phyloP scores from a whole-genome alignment of 2,888 invertebrate species.

The Cheilosia vernalis region DNA sequence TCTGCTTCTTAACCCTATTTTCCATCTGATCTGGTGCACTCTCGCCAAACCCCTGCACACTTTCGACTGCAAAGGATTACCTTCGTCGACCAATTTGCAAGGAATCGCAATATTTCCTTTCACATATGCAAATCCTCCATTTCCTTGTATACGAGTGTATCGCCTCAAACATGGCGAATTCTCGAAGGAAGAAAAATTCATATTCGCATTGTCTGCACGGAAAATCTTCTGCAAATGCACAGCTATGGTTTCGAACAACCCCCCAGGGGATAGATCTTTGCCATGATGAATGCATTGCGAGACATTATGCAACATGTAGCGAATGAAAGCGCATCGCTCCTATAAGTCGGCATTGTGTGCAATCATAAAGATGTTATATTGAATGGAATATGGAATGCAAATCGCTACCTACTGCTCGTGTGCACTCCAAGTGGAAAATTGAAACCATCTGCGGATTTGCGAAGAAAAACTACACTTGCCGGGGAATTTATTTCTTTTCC shows the following conservation, averaged over 20 bases:
- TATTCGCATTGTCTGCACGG: constrained; percentile 36
- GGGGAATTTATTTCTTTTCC: no score
- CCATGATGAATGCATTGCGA: constrained; percentile 43
- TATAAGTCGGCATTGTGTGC: constrained; percentile 20
- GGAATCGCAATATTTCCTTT: constrained; percentile 11
- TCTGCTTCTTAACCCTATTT: constrained; percentile 12
- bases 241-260: neutral
- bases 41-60: neutral
- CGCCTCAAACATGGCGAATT: constrained; percentile 29
- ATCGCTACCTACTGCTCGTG: constrained; percentile 22
- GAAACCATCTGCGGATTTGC: constrained; percentile 54
- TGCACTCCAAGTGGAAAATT: constrained; percentile 58
- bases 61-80: constrained; percentile 19
- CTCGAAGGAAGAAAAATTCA: neutral
- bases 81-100: constrained; percentile 31
- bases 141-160: constrained; percentile 9
- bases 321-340: neutral
- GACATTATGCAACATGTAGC: constrained; percentile 32
- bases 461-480: constrained; percentile 5
- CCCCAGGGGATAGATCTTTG: constrained; percentile 9
- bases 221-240: constrained; percentile 11
- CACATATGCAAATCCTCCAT: constrained; percentile 17
- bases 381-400: constrained; percentile 57
- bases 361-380: constrained; percentile 39
- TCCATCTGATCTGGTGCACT: constrained; percentile 4